These are phyloP conservation scores for Vannuccia rotundouncinata DNA, from an alignment of 2,888 invertebrate species.

Conservation along the genomic window DNA sequence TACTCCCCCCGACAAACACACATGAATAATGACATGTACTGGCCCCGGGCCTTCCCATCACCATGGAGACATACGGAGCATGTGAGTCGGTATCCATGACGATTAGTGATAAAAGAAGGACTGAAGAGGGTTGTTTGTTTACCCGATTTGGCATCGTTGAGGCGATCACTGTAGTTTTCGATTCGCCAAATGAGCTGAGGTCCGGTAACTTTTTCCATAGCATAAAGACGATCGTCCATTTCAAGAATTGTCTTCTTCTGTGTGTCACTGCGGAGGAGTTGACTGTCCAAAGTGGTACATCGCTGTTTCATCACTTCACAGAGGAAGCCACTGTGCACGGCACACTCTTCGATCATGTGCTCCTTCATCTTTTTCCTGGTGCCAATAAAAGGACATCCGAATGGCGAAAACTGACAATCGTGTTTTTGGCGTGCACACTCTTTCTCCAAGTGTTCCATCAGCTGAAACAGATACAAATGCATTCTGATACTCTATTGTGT, in stretches of 20 bases:
- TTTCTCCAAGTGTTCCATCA: constrained; percentile 45
- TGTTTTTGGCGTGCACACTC: constrained; percentile 45
- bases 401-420: constrained; percentile 45
- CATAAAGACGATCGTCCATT: constrained; percentile 45
- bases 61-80: constrained; percentile 52
- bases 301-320: constrained; percentile 50
- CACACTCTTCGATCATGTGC: constrained; percentile 52
- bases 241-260: constrained; percentile 41
- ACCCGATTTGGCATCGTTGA: constrained; percentile 52
- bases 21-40: constrained; percentile 47
- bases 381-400: constrained; percentile 46
- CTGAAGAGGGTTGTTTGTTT: constrained; percentile 52
- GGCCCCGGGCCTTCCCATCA: constrained; percentile 50
- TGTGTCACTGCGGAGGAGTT: constrained; percentile 43
- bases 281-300: constrained; percentile 44
- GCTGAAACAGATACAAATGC: too few relatives aligned
- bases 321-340: constrained; percentile 50
- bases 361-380: constrained; percentile 48
- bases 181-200: constrained; percentile 56
- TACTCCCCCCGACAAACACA: constrained; percentile 48
- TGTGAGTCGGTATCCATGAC: constrained; percentile 56
- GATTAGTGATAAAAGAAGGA: constrained; percentile 53
- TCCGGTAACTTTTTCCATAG: constrained; percentile 54
- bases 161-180: constrained; percentile 48
- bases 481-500: too few relatives aligned